phyloP scores from a whole-genome alignment of 2,113 vertebrate species.

The Pteruthius melanotis region DNA sequence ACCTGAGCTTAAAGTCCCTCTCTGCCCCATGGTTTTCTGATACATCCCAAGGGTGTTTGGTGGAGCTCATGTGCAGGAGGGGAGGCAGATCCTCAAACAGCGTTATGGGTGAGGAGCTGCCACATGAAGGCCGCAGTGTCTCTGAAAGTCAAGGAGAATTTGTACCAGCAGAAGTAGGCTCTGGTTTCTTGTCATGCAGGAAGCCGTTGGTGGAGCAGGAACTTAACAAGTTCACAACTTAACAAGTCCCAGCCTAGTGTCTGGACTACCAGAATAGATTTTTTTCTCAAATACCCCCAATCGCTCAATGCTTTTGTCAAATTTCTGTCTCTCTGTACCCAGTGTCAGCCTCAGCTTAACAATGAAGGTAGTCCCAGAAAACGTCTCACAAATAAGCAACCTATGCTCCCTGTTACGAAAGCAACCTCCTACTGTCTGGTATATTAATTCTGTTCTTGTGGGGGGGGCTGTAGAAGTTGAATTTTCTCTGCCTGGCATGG shows the following conservation, averaged over 20 bases:
- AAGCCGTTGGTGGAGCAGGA: constrained; percentile 53
- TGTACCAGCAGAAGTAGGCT: constrained; percentile 42
- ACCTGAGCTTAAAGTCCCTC: background rate
- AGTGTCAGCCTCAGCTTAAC: constrained; percentile 44
- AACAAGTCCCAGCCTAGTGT: constrained; percentile 63
- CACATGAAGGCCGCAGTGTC: accelerated
- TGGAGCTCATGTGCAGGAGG: background rate
- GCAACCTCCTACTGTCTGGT: constrained; percentile 17
- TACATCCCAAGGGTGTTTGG: background rate
- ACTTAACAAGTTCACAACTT: constrained; percentile 62
- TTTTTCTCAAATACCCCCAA: constrained; percentile 54
- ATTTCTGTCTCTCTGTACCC: constrained; percentile 40
- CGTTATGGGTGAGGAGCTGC: background rate
- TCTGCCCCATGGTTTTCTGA: accelerated
- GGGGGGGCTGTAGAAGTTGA: background rate
- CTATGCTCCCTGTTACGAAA: constrained; percentile 19
- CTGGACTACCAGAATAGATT: constrained; percentile 62
- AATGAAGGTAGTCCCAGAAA: constrained; percentile 54
- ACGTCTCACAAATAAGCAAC: background rate
- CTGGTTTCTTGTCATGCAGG: constrained; percentile 31
- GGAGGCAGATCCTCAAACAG: background rate
- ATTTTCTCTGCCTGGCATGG: background rate
- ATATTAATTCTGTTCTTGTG: background rate
- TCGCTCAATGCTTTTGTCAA: constrained; percentile 17
- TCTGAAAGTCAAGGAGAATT: constrained; percentile 31